These are phyloP conservation scores for Picus viridis DNA, from an alignment of 2,797 vertebrate genomes.

Conservation along the genomic window DNA sequence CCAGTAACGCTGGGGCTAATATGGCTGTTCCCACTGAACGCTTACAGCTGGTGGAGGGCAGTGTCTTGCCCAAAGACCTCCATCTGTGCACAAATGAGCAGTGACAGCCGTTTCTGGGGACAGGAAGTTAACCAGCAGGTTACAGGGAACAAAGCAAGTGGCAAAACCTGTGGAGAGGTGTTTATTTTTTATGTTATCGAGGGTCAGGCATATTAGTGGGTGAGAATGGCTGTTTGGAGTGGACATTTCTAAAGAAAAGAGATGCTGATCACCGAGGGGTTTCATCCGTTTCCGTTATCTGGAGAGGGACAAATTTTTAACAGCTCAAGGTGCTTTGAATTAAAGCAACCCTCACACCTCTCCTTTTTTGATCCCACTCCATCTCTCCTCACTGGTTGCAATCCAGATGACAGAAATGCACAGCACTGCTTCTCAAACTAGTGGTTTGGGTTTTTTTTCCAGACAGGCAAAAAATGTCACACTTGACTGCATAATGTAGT, in stretches of 20 bases:
- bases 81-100: background rate
- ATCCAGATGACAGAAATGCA: background rate
- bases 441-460: background rate
- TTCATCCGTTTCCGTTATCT: background rate
- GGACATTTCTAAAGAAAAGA: background rate
- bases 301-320: background rate
- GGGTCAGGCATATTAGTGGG: background rate
- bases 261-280: background rate
- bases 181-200: background rate
- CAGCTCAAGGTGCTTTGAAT: background rate
- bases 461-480: background rate
- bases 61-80: background rate
- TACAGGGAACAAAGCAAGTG: background rate
- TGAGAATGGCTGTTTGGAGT: background rate
- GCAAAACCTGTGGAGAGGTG: background rate
- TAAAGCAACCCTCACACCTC: background rate
- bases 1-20: background rate
- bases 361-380: background rate
- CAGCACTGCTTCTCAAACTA: background rate
- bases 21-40: background rate
- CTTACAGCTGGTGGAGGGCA: background rate
- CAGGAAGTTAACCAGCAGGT: background rate
- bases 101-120: background rate
- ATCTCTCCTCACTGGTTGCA: background rate
- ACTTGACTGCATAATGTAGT: background rate